phyloP scores from a whole-genome alignment of 2,888 invertebrate species.

The Xylocampa areola region DNA sequence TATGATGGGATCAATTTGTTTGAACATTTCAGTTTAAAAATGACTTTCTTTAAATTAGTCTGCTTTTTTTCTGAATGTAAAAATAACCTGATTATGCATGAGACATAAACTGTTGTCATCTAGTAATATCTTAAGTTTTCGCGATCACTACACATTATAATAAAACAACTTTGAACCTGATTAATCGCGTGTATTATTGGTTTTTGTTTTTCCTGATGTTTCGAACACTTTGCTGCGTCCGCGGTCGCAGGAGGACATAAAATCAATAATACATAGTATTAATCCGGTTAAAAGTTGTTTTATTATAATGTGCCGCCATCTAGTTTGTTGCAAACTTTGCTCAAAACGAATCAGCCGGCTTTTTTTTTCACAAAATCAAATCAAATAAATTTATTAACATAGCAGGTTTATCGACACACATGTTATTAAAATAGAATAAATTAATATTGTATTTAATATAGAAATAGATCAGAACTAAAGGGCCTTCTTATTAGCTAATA shows the following conservation, averaged over 20 bases:
- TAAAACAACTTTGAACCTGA: no score
- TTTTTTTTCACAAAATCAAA: slow-evolving; percentile 24
- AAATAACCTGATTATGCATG: slow-evolving; percentile 20
- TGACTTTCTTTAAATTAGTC: slow-evolving; percentile 28
- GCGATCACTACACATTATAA: no score
- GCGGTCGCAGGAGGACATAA: no score
- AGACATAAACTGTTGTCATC: no score
- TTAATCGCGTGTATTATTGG: no score
- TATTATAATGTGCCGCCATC: no score
- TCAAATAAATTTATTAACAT: slow-evolving; percentile 17
- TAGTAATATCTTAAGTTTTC: no score
- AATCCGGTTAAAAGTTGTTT: no score
- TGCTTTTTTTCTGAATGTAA: slow-evolving; percentile 13
- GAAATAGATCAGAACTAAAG: slow-evolving; percentile 30
- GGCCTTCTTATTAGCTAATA: slow-evolving; percentile 4
- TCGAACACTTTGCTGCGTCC: no score
- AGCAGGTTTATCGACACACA: slow-evolving; percentile 28
- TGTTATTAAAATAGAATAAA: slow-evolving; percentile 43
- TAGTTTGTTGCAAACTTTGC: no score
- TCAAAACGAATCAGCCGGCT: slow-evolving; percentile 49
- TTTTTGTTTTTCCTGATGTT: no score
- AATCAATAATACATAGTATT: no score
- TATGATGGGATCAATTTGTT: slow-evolving; percentile 86
- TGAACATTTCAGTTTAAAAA: slow-evolving; percentile 67
- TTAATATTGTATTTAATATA: slow-evolving; percentile 46